phyloP scores from a whole-genome alignment of 2,797 vertebrate genomes.

The Sarcophilus harrisii region DNA sequence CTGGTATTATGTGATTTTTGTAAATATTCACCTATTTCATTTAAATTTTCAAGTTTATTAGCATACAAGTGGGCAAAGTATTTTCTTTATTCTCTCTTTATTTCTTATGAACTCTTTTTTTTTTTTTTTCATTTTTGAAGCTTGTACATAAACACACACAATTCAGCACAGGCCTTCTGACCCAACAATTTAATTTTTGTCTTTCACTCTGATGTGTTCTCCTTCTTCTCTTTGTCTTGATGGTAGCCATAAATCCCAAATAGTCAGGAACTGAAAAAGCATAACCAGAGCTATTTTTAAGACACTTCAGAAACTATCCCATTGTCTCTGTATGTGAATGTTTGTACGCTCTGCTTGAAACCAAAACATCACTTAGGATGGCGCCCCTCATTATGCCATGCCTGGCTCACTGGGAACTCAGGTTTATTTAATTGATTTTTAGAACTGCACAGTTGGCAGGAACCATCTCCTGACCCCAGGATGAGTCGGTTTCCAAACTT shows the following conservation, averaged over 20 bases:
- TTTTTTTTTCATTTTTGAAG: neutral
- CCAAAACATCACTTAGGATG: neutral
- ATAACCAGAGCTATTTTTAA: too few species aligned
- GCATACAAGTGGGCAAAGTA: neutral
- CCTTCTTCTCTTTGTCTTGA: neutral
- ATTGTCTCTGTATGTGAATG: rapidly evolving
- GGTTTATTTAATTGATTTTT: neutral
- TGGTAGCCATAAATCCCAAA: neutral
- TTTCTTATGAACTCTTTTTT: neutral
- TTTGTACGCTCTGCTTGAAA: neutral
- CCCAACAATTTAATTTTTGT: neutral
- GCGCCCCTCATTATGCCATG: neutral
- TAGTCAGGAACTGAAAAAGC: neutral
- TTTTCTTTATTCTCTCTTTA: neutral
- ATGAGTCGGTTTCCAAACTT: neutral
- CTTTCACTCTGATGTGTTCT: neutral
- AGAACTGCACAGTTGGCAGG: neutral
- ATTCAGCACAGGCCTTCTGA: neutral
- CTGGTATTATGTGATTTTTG: neutral
- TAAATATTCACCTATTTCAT: neutral
- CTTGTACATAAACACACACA: neutral
- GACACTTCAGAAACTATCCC: neutral
- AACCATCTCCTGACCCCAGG: rapidly evolving
- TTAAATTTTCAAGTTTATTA: neutral
- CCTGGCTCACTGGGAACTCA: neutral